phyloP scores from a whole-genome alignment of 2,113 vertebrate genomes.

The Onychostruthus taczanowskii region DNA sequence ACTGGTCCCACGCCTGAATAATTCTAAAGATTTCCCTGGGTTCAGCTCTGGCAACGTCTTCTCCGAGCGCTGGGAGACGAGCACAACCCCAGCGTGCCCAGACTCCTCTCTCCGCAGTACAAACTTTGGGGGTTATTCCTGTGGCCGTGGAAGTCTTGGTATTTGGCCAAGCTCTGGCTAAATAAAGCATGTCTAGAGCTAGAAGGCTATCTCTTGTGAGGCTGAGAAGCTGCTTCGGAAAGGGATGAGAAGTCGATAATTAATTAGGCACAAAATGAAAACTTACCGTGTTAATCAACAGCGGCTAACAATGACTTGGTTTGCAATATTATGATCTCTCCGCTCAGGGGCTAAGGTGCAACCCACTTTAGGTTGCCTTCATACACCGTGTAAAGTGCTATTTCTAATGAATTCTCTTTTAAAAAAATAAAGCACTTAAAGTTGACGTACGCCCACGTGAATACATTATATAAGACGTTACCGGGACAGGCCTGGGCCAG shows the following conservation, averaged over 20 bases:
- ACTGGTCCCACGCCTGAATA: constrained; percentile 43
- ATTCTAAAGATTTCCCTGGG: constrained; percentile 54
- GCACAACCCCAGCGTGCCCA: neutral
- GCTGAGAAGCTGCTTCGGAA: neutral
- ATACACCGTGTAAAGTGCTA: neutral
- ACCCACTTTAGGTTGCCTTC: constrained; percentile 28
- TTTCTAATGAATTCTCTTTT: constrained; percentile 54
- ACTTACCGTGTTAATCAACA: constrained; percentile 71
- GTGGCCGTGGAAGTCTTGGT: neutral
- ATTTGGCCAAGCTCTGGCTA: neutral
- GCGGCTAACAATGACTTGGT: constrained; percentile 32
- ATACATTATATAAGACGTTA: constrained; percentile 65
- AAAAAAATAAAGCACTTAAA: constrained; percentile 57
- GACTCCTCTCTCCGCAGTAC: neutral
- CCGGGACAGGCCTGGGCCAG: constrained; percentile 36
- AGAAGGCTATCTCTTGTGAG: neutral
- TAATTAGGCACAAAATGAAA: constrained; percentile 65
- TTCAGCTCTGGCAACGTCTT: neutral
- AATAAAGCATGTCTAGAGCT: neutral
- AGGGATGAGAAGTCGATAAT: constrained; percentile 59
- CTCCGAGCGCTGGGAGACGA: neutral
- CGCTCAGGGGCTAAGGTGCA: neutral
- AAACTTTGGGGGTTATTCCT: neutral
- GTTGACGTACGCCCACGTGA: constrained; percentile 64
- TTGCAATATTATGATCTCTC: constrained; percentile 40